These are phyloP conservation scores for Archaeoteleia sp. DNA, from an alignment of 2,888 invertebrate genomes.

Conservation along the genomic window DNA sequence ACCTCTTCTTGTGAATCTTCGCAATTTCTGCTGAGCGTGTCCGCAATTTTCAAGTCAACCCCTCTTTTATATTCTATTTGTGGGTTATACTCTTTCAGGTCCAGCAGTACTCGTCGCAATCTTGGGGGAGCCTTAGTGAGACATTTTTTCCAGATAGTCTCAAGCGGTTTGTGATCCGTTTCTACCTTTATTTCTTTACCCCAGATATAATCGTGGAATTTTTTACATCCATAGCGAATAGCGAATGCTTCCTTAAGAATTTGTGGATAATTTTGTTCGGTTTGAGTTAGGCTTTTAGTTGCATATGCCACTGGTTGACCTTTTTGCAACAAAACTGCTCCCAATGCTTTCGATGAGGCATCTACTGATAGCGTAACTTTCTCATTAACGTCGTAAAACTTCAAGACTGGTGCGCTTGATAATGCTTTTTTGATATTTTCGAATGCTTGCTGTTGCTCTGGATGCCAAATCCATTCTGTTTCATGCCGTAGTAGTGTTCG, in stretches of 20 bases:
- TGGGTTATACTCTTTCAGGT: slow-evolving; percentile 37
- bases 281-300: slow-evolving; percentile 54
- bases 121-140: slow-evolving; percentile 35
- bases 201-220: slow-evolving; percentile 45
- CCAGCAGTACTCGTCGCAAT: slow-evolving; percentile 24
- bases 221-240: slow-evolving; percentile 49
- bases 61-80: slow-evolving; percentile 54
- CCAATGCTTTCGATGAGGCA: slow-evolving; percentile 38
- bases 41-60: slow-evolving; percentile 59
- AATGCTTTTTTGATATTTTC: slow-evolving; percentile 47
- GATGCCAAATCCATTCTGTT: slow-evolving; percentile 57
- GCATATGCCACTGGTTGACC: slow-evolving; percentile 56
- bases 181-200: slow-evolving; percentile 33
- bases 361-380: slow-evolving; percentile 15
- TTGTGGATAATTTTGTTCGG: slow-evolving; percentile 57
- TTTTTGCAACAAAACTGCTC: slow-evolving; percentile 56
- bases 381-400: slow-evolving; percentile 29
- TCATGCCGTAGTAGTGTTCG: slow-evolving; percentile 55
- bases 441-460: slow-evolving; percentile 54
- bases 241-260: slow-evolving; percentile 60
- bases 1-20: too few species aligned
- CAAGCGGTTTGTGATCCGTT: slow-evolving; percentile 39
- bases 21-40: slow-evolving; percentile 59
- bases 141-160: slow-evolving; percentile 58
- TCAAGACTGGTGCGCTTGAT: slow-evolving; percentile 25